A percentile compares a stretch with the other conserved stretches of the same genome.
Evolutionary conservation across 1,140 invertebrate species (phyloP).

Genomic region (Globodera rostochiensis): DNA sequence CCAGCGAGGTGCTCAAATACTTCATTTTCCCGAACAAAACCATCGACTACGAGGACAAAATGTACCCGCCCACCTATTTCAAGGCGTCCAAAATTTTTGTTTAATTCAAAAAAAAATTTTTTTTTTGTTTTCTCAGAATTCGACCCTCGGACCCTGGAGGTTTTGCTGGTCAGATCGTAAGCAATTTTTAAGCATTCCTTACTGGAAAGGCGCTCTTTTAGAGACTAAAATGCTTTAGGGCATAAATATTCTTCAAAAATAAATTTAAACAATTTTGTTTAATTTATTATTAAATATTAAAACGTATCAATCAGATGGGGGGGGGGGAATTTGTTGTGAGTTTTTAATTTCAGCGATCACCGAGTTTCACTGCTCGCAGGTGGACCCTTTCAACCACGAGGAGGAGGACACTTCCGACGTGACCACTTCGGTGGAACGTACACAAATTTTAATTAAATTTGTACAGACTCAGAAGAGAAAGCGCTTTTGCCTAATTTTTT

Average conservation of each 20-base stretch:
- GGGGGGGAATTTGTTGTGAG: too few species aligned
- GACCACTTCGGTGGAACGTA: constrained; percentile 62
- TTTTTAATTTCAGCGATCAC: constrained; percentile 53
- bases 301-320: too few species aligned
- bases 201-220: too few species aligned
- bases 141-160: constrained; percentile 61
- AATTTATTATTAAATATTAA: too few species aligned
- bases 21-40: constrained; percentile 60
- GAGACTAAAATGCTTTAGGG: too few species aligned
- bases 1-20: constrained; percentile 59
- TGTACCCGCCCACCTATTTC: constrained; percentile 27
- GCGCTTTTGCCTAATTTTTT: not conserved
- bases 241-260: too few species aligned
- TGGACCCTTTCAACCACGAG: constrained; percentile 37
- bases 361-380: constrained; percentile 53
- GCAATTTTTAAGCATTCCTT: not conserved
- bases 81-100: constrained; percentile 8
- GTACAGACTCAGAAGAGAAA: not conserved
- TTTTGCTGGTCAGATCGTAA: constrained; percentile 65
- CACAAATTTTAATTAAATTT: constrained; percentile 15
- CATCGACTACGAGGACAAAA: constrained; percentile 37
- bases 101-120: constrained; percentile 17
- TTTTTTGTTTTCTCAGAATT: constrained; percentile 58
- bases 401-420: constrained; percentile 58
- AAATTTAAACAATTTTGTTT: too few species aligned